These are phyloP conservation scores for Tursiops truncatus DNA, from an alignment of 2,113 vertebrate genomes.

Conservation along the genomic window DNA sequence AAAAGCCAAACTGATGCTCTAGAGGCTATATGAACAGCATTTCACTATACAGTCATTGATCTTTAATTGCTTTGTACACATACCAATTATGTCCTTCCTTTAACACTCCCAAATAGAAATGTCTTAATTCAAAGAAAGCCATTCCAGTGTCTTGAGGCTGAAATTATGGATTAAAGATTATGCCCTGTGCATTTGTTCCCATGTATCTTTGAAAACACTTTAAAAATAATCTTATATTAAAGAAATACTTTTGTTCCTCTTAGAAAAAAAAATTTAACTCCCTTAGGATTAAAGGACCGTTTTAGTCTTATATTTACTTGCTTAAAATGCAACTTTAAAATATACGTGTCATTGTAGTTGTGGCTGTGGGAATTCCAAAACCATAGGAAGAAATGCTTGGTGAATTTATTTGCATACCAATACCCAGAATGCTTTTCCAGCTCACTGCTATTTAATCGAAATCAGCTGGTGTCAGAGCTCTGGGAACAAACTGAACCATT, in stretches of 20 bases:
- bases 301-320: conserved; percentile 59
- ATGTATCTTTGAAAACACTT: conserved; percentile 1
- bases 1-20: not conserved
- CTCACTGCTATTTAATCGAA: conserved; percentile 76
- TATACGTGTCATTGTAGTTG: conserved; percentile 62
- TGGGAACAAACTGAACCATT: conserved; percentile 69
- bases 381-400: conserved; percentile 72
- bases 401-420: conserved; percentile 74
- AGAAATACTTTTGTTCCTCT: conserved; percentile 40
- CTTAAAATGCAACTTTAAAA: conserved; percentile 62
- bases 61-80: conserved; percentile 21
- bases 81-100: not conserved
- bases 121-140: conserved; percentile 17
- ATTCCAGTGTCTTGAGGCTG: not conserved
- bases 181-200: not conserved
- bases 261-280: conserved; percentile 26
- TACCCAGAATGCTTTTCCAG: conserved; percentile 78
- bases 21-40: not conserved
- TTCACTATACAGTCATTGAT: not conserved
- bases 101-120: conserved; percentile 5
- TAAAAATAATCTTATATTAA: conserved; percentile 29
- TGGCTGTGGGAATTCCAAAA: conserved; percentile 75
- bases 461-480: conserved; percentile 77
- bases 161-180: conserved; percentile 18
- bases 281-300: conserved; percentile 22